Evolutionary conservation across 2,113 vertebrate species (phyloP).

Genomic region (Lota lota): DNA sequence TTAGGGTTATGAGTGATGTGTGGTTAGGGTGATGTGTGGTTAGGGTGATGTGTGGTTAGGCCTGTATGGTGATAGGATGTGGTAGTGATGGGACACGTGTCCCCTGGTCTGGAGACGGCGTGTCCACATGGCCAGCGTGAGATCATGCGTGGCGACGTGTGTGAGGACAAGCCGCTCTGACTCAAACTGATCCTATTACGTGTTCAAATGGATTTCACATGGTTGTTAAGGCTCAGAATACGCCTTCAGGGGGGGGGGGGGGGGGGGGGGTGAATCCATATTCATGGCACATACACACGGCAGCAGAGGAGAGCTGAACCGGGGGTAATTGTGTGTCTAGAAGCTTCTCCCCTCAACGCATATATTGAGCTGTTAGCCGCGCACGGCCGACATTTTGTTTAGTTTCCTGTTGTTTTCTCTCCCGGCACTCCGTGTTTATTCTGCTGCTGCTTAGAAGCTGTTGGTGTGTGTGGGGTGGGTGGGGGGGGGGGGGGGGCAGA

Average conservation of each 20-base stretch:
- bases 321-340: slow-evolving; percentile 67
- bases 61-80: too few species aligned
- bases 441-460: too few species aligned
- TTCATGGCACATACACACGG: not conserved
- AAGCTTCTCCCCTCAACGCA: slow-evolving; percentile 52
- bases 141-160: slow-evolving; percentile 53
- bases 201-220: slow-evolving; percentile 75
- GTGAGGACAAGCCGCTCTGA: slow-evolving; percentile 49
- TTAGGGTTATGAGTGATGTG: too few species aligned
- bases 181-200: slow-evolving; percentile 74
- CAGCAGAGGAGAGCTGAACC: slow-evolving; percentile 52
- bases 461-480: too few species aligned
- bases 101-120: too few species aligned
- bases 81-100: too few species aligned
- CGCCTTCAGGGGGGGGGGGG: slow-evolving; percentile 54
- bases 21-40: too few species aligned
- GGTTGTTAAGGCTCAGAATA: slow-evolving; percentile 71
- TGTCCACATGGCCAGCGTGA: slow-evolving; percentile 27
- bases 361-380: slow-evolving; percentile 62
- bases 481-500: too few species aligned
- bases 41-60: too few species aligned
- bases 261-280: slow-evolving; percentile 36
- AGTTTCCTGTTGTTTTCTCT: too few species aligned
- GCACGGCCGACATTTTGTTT: too few species aligned
- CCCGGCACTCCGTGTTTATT: too few species aligned